A percentile compares a stretch with the other conserved stretches of the same genome.
phyloP scores from a whole-genome alignment of 2,888 invertebrate genomes.

The Athripsodes cinereus region DNA sequence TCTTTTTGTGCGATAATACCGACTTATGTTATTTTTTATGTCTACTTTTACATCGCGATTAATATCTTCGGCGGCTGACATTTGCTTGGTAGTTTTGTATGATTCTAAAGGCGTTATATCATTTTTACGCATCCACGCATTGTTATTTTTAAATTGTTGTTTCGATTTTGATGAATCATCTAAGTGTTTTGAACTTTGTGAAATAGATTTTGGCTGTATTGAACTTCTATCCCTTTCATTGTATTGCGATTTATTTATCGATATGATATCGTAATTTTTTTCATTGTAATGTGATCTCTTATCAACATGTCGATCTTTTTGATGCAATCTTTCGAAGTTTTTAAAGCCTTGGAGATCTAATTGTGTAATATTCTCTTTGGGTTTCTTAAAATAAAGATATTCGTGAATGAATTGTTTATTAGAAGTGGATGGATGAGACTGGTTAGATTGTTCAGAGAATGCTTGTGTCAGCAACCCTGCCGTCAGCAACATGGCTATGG shows the following conservation, averaged over 20 bases:
- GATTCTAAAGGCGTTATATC: constrained; percentile 1
- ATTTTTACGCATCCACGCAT: neutral
- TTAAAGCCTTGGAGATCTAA: neutral
- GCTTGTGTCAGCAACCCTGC: constrained; percentile 14
- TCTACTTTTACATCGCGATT: neutral
- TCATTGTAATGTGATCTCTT: neutral
- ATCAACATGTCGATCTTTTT: neutral
- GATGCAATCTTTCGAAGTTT: neutral
- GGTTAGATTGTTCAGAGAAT: neutral
- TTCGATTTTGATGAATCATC: constrained; percentile 9
- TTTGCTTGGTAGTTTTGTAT: neutral
- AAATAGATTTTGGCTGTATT: constrained; percentile 6
- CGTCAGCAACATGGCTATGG: constrained; percentile 9
- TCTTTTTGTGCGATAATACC: neutral
- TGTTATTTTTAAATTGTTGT: constrained; percentile 4
- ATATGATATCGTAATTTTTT: neutral
- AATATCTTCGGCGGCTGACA: neutral
- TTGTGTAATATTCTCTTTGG: neutral
- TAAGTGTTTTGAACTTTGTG: constrained; percentile 9
- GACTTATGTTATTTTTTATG: neutral
- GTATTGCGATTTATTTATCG: neutral
- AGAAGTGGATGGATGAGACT: constrained; percentile 1
- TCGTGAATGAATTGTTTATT: constrained; percentile 5
- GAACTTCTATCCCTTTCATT: neutral
- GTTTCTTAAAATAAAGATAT: neutral